Evolutionary conservation across 1,140 invertebrate genomes (phyloP), one percentile per base, ranked within the genome.

Genomic region (Brachionus rubens): DNA sequence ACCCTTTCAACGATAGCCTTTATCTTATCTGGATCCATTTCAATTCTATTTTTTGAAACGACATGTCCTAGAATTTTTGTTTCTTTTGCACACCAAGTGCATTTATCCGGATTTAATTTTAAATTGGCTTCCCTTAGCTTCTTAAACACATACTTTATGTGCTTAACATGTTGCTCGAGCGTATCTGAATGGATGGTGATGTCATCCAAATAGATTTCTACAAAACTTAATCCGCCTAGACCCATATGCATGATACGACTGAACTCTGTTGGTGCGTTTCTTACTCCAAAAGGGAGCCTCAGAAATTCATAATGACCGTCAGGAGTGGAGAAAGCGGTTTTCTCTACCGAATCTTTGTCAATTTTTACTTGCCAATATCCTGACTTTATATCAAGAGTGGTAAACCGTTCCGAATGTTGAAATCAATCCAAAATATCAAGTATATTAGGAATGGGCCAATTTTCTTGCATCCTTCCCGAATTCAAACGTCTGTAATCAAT

Each of bases 401-500:
- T 36, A 36, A 36, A 36, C 33, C 33, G 9, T 5, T 5, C 9
- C 33, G 33, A 36, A 36, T 36, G 4, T 9, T 9, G 3, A 36
- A 36, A 9, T 9, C 33, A 5, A 9, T 36, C 33, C 33, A 36
- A 36, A 36, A 36, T 5, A 36, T 36, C 33, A 36, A 3, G 3
- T 5, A 36, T 36, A 36, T 36, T 36, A 5, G 33, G 33, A 3
- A 36, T 5, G 9, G 33, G 33, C 33, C 33, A n/a, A n/a, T n/a
- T n/a, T n/a, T n/a, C n/a, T n/a, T 5, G 3, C 9, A 5, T 36
- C 9, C 4, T 36, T 3, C 3, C 9, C 9, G 0, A 4, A 79
- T 88, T 88, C 7, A 88, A 36, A 26, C 56, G 48, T 36, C 86
- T 40, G 78, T 81, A 88, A 79, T 88, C 85, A 0, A 87, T 77